Evolutionary conservation across 92 coral and sea anemone species (phyloP), one percentile per base, ranked within the genome.

Genomic region (Actinostola sp.): DNA sequence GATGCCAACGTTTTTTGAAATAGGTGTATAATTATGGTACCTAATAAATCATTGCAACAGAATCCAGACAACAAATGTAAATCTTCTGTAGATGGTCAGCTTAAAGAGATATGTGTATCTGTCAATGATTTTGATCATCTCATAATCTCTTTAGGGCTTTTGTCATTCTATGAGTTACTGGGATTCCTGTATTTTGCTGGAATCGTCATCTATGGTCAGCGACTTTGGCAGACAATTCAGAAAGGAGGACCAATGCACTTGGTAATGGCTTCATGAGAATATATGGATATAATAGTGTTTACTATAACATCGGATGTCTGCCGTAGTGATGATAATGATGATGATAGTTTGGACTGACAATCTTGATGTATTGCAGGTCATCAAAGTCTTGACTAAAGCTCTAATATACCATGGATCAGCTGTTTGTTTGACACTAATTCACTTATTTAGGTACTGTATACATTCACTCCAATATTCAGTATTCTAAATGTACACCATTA

Each of bases 181-280:
- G 92, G 89, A 16, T 90, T 93, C 71, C 70, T 93, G 51, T 87
- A 90, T 66, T 93, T 93, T 82, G 96, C 96, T 43, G 86, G 90
- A 32, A 92, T 81, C 9, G 80, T 88, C 33, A 81, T 92, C 42
- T 93, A 87, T 82, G 98, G 98, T 15, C 98, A 93, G 51, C 87
- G 98, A 61, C 84, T 93, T 12, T 89, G 93, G 93, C 98, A 90
- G 61, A 93, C 98, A 41, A 82, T 93, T 29, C 83, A 83, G 65
- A 93, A 93, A 63, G 98, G 98, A 70, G 98, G 98, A 27, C 98
- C 98, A 45, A 93, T 93, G 98, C 96, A 93, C 66, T 72, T 86
- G 86, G 98, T 93, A 75, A 46, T 1, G 0, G 15, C 1, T 33
- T 17, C n/a, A 10, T 12, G 0, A 11, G 10, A 28, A 24, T 23